phyloP scores from a whole-genome alignment of 2,797 vertebrate genomes.

The Intellagama lesueurii region DNA sequence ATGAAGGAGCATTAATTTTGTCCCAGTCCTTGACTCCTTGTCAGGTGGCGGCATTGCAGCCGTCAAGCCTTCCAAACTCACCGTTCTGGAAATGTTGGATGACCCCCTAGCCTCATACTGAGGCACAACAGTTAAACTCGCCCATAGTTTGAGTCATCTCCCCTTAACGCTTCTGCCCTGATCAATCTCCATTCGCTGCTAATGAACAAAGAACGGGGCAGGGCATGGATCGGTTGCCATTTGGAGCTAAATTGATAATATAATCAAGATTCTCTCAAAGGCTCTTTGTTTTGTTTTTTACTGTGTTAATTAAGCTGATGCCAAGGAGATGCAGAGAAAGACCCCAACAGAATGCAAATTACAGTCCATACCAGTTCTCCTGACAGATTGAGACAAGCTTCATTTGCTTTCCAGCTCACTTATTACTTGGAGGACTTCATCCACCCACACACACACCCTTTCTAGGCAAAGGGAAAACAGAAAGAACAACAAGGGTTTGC shows the following conservation, averaged over 20 bases:
- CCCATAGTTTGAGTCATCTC: background rate
- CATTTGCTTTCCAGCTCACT: background rate
- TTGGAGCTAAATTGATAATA: conserved; percentile 71
- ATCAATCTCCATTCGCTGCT: conserved; percentile 67
- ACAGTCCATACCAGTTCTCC: background rate
- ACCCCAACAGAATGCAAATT: conserved; percentile 59
- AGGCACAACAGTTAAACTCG: background rate
- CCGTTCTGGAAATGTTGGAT: background rate
- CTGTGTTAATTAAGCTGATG: conserved; percentile 73
- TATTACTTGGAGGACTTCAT: background rate
- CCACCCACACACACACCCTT: background rate
- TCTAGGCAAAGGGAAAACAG: background rate
- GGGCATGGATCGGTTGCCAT: conserved; percentile 67
- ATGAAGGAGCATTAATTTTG: background rate
- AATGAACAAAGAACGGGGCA: conserved; percentile 65
- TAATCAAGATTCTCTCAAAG: conserved; percentile 72
- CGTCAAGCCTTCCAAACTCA: too few relatives aligned
- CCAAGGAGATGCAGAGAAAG: background rate
- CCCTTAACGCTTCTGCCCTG: background rate
- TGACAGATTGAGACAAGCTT: conserved; percentile 12
- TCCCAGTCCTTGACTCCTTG: background rate
- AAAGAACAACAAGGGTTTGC: background rate
- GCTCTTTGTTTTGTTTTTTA: conserved; percentile 58
- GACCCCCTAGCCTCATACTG: too few relatives aligned
- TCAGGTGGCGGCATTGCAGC: background rate